Base-by-base conservation (phyloP, 2,888 invertebrate genomes). In the Molanna angustata region DNA sequence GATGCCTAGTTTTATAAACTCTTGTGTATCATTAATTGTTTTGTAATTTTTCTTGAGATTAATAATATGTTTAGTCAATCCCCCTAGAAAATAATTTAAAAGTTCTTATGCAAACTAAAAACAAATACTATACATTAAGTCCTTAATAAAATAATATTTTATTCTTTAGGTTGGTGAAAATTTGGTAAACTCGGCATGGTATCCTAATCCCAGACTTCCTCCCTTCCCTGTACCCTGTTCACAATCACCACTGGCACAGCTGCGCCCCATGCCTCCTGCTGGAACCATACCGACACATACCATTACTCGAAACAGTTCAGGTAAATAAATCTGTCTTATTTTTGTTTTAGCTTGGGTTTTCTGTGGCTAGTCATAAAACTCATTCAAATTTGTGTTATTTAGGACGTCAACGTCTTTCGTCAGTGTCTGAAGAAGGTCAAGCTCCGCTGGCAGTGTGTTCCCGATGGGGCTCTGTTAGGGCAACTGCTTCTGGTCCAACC, bases 201-300 rank as follows among this genome's bases (percentile, higher is more conserved):
- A 83, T 72, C 85, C 86, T 48, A 96, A 96, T 78, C 92, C 94
- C 9, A 84, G 95, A 22, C 78, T 94, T 67, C 93, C 94, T 43
- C 95, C 95, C 4, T 95, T 88, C 74, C 92, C 95, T 9, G 84
- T 88, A 65, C 94, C 96, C 11, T 82, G 86, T 16, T 81, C 87
- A 17, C 76, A 90, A 35, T 74, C 83, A 62, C 92, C 96, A 1
- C 74, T 94, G 59, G 91, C 92, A 1, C 95, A 96, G 72, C 80
- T 96, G 61, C 83, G 94, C 35, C 89, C 88, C 62, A 82, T 83
- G 0, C 74, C 76, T 21, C 68, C 65, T 35, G 62, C 48, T 1
- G 52, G 49, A 7, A 46, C 71, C 67, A 66, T 79, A 64, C 72
- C 73, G 66, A 69, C 76, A 52, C 68, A 77, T 65, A 73, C 72